Evolutionary conservation across 1,140 invertebrate genomes (phyloP), one percentile per base, ranked within the genome.

Genomic region (Steinernema khuongi): DNA sequence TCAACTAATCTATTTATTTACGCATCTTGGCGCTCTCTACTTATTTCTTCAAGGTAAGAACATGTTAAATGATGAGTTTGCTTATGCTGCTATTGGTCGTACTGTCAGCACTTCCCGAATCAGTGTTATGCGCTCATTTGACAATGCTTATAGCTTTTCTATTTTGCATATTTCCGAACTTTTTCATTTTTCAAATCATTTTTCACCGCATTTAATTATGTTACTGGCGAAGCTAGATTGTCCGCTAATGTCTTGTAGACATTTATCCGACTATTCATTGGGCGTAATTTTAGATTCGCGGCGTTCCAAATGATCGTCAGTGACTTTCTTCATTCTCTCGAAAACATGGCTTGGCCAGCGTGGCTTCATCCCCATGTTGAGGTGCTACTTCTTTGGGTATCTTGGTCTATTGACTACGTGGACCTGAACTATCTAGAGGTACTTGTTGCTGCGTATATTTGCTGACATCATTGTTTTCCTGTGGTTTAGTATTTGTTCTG

Each of bases 361-460:
- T 80, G 68, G 44, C 30, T 81, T 14, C 79, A 81, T 73, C 79
- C 78, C 19, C 71, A 75, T 43, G 73, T 77, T 11, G 81, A 83
- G 67, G 73, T 79, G 0, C 76, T 85, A 19, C 74, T 84, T 29
- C 72, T 73, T 18, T 83, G 82, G 82, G 78, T 83, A 18, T 82
- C 81, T 29, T 74, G 77, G 31, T 67, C 80, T 7, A 74, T 83
- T 67, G 80, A 81, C 50, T 83, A 83, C 68, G 82, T 85, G 71
- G 81, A 83, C 68, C 70, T 83, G 26, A 78, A 84, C 31, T 83
- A 83, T 74, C 33, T 83, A 26, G 82, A 83, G 67, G 81, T 83
- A 19, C 29, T 31, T 1, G 22, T n/a, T 36, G 14, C 18, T 1
- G 1, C 26, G 22, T 73, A 71, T 11, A 18, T 7, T 72, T 74